Evolutionary conservation across 2,113 vertebrate genomes (phyloP).

Genomic region (Heliornis fulica): DNA sequence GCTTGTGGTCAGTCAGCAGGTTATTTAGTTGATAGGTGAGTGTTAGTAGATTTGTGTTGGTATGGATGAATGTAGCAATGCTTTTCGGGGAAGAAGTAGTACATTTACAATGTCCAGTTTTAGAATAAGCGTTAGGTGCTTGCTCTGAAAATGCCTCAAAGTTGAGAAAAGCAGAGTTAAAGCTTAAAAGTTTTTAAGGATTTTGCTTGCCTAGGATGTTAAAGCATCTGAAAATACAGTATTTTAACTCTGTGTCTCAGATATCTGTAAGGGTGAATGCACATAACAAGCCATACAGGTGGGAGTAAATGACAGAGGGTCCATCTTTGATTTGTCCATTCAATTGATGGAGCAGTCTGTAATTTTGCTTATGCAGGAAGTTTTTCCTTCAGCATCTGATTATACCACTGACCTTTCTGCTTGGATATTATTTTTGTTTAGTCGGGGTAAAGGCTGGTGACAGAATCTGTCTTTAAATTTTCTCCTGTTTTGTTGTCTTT

Average conservation of each 20-base stretch:
- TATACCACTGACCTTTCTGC: not conserved
- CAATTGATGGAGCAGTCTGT: not conserved
- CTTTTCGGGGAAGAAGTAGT: not conserved
- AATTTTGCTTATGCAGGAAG: not conserved
- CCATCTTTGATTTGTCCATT: not conserved
- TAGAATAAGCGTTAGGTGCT: not conserved
- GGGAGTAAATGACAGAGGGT: not conserved
- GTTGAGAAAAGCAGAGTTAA: not conserved
- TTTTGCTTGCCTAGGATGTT: not conserved
- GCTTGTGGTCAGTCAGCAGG: not conserved
- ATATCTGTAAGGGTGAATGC: not conserved
- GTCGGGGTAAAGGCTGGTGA: not conserved
- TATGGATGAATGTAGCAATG: not conserved
- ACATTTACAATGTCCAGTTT: not conserved
- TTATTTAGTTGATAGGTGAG: not conserved
- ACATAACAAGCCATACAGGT: not conserved
- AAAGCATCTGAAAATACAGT: not conserved
- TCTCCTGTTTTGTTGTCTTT: not conserved
- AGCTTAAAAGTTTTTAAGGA: not conserved
- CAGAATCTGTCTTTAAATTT: not conserved
- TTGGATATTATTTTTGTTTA: not conserved
- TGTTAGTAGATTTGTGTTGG: not conserved
- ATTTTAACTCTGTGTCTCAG: not conserved
- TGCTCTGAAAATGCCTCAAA: not conserved
- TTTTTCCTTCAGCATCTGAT: not conserved